These are phyloP conservation scores for Subacronicta megacephala DNA, from an alignment of 2,888 invertebrate genomes.

Conservation along the genomic window DNA sequence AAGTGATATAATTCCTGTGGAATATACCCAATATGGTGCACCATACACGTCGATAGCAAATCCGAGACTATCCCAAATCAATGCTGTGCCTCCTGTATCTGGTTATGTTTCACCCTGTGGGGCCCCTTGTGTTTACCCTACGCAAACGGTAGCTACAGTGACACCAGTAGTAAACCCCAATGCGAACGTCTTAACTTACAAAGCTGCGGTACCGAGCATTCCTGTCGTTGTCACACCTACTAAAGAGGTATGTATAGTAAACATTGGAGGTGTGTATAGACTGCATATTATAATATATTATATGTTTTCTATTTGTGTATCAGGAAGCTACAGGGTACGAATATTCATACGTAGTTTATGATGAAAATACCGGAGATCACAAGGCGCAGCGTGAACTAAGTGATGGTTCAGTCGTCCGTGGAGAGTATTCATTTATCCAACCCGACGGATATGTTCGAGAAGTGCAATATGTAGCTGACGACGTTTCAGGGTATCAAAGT, in stretches of 20 bases:
- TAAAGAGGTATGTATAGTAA: conserved; percentile 70
- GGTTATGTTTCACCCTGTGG: conserved; percentile 72
- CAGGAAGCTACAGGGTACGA: conserved; percentile 75
- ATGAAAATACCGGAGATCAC: conserved; percentile 88
- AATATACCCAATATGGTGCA: conserved; percentile 73
- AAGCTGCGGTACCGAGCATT: conserved; percentile 63
- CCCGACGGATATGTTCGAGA: conserved; percentile 88
- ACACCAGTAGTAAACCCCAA: conserved; percentile 63
- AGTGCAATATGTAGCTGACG: conserved; percentile 88
- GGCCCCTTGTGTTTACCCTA: conserved; percentile 75
- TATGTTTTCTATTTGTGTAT: conserved; percentile 18
- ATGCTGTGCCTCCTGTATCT: conserved; percentile 62
- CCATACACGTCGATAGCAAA: conserved; percentile 61
- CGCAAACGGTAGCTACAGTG: conserved; percentile 50
- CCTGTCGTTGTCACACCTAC: conserved; percentile 69
- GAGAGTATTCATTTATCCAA: conserved; percentile 87
- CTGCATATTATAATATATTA: too few species aligned
- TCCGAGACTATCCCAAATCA: conserved; percentile 68
- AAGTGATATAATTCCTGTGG: conserved; percentile 65
- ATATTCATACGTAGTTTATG: conserved; percentile 88
- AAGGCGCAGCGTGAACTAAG: conserved; percentile 87
- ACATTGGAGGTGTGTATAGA: too few species aligned
- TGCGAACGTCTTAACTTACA: conserved; percentile 70
- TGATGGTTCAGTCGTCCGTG: conserved; percentile 87
- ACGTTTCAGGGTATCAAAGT: conserved; percentile 79